A percentile compares a stretch with the other conserved stretches of the same genome.
phyloP scores from a whole-genome alignment of 2,888 invertebrate genomes.

The Chrysodeixis includens region DNA sequence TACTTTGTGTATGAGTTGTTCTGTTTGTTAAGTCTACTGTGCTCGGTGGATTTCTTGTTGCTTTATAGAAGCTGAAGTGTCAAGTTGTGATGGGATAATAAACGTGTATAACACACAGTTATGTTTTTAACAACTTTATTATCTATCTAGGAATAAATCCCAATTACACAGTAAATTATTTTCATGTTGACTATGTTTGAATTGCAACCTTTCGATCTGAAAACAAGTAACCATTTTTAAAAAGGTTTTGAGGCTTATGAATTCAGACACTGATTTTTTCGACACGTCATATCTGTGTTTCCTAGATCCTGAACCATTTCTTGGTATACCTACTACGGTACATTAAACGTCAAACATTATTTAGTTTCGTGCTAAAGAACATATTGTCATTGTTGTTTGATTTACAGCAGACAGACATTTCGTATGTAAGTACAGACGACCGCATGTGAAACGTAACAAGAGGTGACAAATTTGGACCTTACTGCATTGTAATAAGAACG shows the following conservation, averaged over 20 bases:
- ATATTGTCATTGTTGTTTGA: conserved; percentile 65
- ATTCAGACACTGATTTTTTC: not conserved
- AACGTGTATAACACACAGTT: too few species aligned
- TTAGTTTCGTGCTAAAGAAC: conserved; percentile 53
- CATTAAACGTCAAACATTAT: conserved; percentile 57
- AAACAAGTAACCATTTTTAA: too few species aligned
- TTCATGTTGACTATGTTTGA: too few species aligned
- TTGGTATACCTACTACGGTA: conserved; percentile 21
- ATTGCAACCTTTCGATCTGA: too few species aligned
- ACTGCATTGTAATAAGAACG: not conserved
- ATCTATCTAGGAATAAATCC: too few species aligned
- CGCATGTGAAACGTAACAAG: conserved; percentile 39
- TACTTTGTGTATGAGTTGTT: not conserved
- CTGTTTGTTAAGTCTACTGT: conserved; percentile 4
- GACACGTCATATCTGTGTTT: not conserved
- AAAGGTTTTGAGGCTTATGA: too few species aligned
- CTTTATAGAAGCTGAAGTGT: not conserved
- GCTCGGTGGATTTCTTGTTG: not conserved
- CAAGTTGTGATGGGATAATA: too few species aligned
- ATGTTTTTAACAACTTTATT: too few species aligned
- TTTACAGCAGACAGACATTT: conserved; percentile 61
- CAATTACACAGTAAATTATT: too few species aligned
- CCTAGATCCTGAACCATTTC: conserved; percentile 13
- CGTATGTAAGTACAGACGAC: conserved; percentile 40
- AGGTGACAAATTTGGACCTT: conserved; percentile 5